Evolutionary conservation across 1,140 invertebrate genomes (phyloP), one percentile per base, ranked within the genome.

Genomic region (Nomia melanderi): DNA sequence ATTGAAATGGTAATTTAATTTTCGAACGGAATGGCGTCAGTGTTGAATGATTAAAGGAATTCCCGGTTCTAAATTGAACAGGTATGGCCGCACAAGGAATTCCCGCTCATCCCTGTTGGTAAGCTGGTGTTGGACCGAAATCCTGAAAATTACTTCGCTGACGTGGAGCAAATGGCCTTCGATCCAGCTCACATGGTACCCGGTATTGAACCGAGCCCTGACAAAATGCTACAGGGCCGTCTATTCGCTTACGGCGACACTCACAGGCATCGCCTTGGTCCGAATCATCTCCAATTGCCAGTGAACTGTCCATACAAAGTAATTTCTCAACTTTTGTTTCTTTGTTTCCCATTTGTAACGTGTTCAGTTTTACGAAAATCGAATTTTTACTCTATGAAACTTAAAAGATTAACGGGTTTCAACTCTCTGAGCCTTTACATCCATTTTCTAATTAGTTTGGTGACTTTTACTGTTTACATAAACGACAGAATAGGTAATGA

Each of bases 121-220:
- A 96, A 96, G 91, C 89, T 99, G 81, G 96, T 98, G 0, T 93
- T 99, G 41, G 95, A 99, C 90, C 93, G 95, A 57, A 98, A 98
- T 90, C 97, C 98, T 2, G 95, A 94, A 77, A 99, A 99, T 90
- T 98, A 98, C 91, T 98, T 98, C 91, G 95, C 97, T 54, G 97
- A 99, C 89, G 95, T 99, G 8, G 99, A 99, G 91, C 98, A 99
- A 93, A 93, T 97, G 60, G 98, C 98, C 4, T 99, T 99, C 91
- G 96, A 95, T 86, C 98, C 98, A 0, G 95, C 97, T 27, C 96
- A 99, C 88, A 88, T 99, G 92, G 95, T 98, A 67, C 98, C 98
- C 41, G 96, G 98, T 23, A 98, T 99, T 88, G 95, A 97, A 88
- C 94, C 97, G 17, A 97, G 96, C 33, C 98, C 97, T 0, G 98